Percentiles rank a stretch among this genome's conserved stretches.
Evolutionary conservation across 2,888 invertebrate genomes (phyloP).

Genomic region (Pterobdella sp.): DNA sequence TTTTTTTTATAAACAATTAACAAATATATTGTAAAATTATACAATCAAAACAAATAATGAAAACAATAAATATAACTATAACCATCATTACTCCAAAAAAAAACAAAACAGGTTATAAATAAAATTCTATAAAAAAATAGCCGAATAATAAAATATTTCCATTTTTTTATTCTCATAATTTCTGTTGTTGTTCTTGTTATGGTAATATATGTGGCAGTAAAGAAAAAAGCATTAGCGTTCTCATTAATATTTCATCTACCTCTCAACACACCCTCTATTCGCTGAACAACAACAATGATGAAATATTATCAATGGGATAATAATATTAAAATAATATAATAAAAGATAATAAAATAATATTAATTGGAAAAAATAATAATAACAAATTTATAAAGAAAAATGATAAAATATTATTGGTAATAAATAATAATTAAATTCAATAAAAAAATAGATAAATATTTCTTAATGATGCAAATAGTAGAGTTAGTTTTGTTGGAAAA

Average conservation of each 20-base stretch:
- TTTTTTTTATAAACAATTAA: no score
- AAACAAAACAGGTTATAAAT: not conserved
- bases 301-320: slow-evolving; percentile 7
- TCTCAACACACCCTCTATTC: no score
- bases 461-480: slow-evolving; percentile 7
- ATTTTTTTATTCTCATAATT: no score
- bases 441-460: not conserved
- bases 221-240: no score
- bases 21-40: no score
- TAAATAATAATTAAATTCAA: not conserved
- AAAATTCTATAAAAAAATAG: not conserved
- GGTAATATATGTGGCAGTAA: no score
- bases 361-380: slow-evolving; percentile 4
- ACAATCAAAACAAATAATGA: no score
- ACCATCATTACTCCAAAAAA: not conserved
- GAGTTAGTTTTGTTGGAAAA: not conserved
- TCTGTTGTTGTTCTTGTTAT: no score
- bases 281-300: no score
- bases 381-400: not conserved
- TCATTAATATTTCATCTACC: no score
- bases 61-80: no score
- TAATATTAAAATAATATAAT: slow-evolving; percentile 8
- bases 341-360: slow-evolving; percentile 1
- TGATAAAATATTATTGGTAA: not conserved
- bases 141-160: not conserved